Evolutionary conservation across 2,797 vertebrate genomes (phyloP).

Genomic region (Clarias fuscus): DNA sequence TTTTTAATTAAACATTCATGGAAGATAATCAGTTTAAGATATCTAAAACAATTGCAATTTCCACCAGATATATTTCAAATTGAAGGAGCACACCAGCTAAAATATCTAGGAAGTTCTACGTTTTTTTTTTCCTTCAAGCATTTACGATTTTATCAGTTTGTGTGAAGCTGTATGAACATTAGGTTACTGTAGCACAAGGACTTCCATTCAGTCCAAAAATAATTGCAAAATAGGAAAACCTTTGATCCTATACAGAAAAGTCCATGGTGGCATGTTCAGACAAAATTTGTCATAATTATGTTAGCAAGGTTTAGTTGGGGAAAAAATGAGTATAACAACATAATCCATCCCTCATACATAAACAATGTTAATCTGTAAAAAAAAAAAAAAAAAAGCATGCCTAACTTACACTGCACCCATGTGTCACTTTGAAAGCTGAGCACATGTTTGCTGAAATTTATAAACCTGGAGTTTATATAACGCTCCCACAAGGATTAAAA

Average conservation of each 20-base stretch:
- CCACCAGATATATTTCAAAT: not conserved
- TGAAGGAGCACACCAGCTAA: not conserved
- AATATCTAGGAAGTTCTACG: not conserved
- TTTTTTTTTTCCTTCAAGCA: too few species aligned
- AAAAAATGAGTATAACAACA: not conserved
- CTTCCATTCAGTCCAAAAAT: not conserved
- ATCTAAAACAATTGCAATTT: not conserved
- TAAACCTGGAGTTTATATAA: constrained; percentile 48
- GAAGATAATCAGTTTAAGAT: not conserved
- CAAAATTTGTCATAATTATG: not conserved
- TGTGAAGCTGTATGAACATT: not conserved
- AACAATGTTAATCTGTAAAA: constrained; percentile 18
- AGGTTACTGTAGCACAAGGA: not conserved
- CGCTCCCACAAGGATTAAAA: constrained; percentile 56
- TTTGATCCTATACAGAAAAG: not conserved
- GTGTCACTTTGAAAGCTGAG: constrained; percentile 60
- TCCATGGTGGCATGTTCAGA: not conserved
- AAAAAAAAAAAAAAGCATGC: not conserved
- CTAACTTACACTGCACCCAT: constrained; percentile 42
- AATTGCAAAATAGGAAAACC: constrained; percentile 3
- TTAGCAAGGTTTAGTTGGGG: not conserved
- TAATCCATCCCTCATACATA: constrained; percentile 26
- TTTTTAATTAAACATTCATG: too few species aligned
- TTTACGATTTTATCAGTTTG: not conserved
- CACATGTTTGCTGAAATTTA: constrained; percentile 54